Base-by-base conservation (phyloP, 2,113 vertebrate genomes). In the Zosterops japonicus region DNA sequence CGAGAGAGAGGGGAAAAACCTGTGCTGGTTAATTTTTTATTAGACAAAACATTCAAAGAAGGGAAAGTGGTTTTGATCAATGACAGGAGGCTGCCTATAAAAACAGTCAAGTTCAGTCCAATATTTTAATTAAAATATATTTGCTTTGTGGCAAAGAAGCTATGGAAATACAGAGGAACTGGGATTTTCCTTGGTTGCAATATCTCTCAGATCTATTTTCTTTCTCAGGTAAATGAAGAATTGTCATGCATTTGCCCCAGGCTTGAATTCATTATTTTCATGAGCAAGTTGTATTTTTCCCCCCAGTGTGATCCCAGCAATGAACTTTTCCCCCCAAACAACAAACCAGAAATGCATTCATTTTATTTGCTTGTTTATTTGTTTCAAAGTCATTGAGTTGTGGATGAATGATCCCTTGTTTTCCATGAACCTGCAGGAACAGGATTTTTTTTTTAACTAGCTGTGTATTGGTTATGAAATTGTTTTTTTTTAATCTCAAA, bases 331-430 rank as follows among this genome's bases (percentile, higher is more conserved):
- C 85, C 76, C 78, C 64, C 33, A 53, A 59, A 86, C 71, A 95
- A 53, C 42, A 94, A 95, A 88, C 33, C 71, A 96, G 47, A 94
- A 78, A 83, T 53, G 8, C 6, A 22, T 78, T 90, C 6, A 70
- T 83, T 90, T 88, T 86, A 57, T 94, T 96, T 93, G n/a, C 22
- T 91, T 93, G 70, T 83, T 96, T 96, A 77, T 90, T 94, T 93
- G 7, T 41, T 88, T 78, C 77, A 77, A 88, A 90, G 67, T 11
- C 33, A 52, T n/a, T 56, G 53, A 90, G 14, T 24, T 72, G 61
- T 2, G 63, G 19, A 11, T 83, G 56, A 92, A 94, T 39, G 55
- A 52, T 83, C 63, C 10, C 10, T 74, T 83, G 50, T 75, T 90
- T 92, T 80, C 74, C 23, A 46, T 20, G 24, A 93, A 87, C 87